phyloP scores from a whole-genome alignment of 2,888 invertebrate species.

The Girardia tigrina region DNA sequence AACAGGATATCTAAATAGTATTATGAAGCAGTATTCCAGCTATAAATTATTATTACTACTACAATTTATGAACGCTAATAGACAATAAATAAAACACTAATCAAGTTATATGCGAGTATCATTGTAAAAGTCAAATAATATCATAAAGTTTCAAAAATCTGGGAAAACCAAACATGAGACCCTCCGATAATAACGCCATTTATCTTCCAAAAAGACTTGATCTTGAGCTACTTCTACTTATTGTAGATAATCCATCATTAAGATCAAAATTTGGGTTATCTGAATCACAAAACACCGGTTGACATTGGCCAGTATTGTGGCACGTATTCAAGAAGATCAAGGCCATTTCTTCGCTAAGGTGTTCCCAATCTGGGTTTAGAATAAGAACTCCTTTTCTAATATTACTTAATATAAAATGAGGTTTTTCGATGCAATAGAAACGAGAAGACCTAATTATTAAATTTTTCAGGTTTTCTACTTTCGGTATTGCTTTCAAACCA shows the following conservation, averaged over 20 bases:
- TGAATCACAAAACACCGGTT: background rate
- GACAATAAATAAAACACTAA: no score
- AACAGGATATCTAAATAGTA: no score
- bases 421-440: slow-evolving; percentile 2
- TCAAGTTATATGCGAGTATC: no score
- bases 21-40: no score
- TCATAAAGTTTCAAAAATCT: no score
- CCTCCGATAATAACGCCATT: no score
- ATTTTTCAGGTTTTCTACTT: background rate
- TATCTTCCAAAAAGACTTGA: background rate
- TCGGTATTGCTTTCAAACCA: background rate
- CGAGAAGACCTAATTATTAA: background rate
- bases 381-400: background rate
- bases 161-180: no score
- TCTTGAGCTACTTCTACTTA: background rate
- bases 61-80: no score
- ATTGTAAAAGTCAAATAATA: no score
- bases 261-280: background rate
- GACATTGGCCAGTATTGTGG: slow-evolving; percentile 11
- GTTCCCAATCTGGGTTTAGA: background rate
- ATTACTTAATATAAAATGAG: background rate
- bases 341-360: slow-evolving; percentile 6
- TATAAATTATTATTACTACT: no score
- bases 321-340: background rate
- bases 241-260: background rate